Evolutionary conservation across 2,888 invertebrate genomes (phyloP).

Genomic region (Drosophila borborema): DNA sequence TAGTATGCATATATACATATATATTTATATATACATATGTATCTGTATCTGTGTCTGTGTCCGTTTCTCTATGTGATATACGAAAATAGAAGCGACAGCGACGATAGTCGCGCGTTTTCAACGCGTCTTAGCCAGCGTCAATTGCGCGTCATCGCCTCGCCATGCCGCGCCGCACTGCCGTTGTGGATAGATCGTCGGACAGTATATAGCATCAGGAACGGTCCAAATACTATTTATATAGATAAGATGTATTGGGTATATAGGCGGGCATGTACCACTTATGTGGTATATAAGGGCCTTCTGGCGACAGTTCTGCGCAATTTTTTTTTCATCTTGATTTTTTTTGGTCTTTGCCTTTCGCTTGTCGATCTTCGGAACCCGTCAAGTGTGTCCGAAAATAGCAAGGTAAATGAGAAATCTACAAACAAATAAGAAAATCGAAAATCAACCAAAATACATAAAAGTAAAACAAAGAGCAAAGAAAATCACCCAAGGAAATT

Average conservation of each 20-base stretch:
- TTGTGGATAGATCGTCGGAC: slow-evolving; percentile 23
- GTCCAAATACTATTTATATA: slow-evolving; percentile 49
- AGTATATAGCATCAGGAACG: slow-evolving; percentile 47
- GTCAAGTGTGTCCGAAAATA: slow-evolving; percentile 80
- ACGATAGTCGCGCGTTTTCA: slow-evolving; percentile 64
- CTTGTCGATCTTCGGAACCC: slow-evolving; percentile 67
- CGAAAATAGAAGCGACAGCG: slow-evolving; percentile 69
- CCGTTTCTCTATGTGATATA: slow-evolving; percentile 43
- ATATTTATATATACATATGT: slow-evolving; percentile 24
- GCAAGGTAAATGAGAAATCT: slow-evolving; percentile 70
- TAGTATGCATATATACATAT: slow-evolving; percentile 21
- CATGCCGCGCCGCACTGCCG: neutral
- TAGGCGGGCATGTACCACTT: slow-evolving; percentile 14
- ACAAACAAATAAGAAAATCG: slow-evolving; percentile 46
- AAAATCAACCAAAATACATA: slow-evolving; percentile 40
- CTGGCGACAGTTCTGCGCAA: slow-evolving; percentile 78
- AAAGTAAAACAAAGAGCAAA: slow-evolving; percentile 6
- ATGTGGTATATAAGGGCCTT: slow-evolving; percentile 70
- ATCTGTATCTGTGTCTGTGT: slow-evolving; percentile 28
- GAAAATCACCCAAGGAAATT: slow-evolving; percentile 26
- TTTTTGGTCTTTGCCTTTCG: slow-evolving; percentile 59
- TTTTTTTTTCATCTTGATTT: slow-evolving; percentile 26
- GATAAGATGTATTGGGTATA: slow-evolving; percentile 31
- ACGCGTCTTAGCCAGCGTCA: slow-evolving; percentile 79
- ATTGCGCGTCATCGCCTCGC: slow-evolving; percentile 78